A percentile compares a stretch with the other conserved stretches of the same genome.
Evolutionary conservation across 2,888 invertebrate species (phyloP).

Genomic region (Orthosia incerta): DNA sequence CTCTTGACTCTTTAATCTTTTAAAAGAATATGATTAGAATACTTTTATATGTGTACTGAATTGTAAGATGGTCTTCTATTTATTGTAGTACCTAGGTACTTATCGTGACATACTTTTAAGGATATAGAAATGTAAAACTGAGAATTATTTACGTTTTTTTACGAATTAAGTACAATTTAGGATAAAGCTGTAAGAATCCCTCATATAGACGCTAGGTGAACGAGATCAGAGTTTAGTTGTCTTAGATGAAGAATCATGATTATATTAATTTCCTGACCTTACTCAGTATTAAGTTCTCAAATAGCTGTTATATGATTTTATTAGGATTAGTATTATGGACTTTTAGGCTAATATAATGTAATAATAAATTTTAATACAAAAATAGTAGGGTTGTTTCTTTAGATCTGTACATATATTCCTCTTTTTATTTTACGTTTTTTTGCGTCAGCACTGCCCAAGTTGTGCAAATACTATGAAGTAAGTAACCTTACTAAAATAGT

Average conservation of each 20-base stretch:
- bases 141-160: conserved; percentile 80
- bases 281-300: conserved; percentile 90
- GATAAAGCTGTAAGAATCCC: conserved; percentile 83
- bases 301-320: conserved; percentile 81
- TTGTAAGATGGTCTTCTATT: conserved; percentile 90
- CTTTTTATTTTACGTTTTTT: conserved; percentile 67
- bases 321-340: conserved; percentile 83
- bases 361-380: conserved; percentile 87
- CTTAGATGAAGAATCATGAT: conserved; percentile 80
- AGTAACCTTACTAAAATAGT: conserved; percentile 53
- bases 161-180: conserved; percentile 89
- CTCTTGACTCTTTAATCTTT: conserved; percentile 79
- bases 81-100: conserved; percentile 90
- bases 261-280: conserved; percentile 80
- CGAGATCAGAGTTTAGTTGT: conserved; percentile 79
- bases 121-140: conserved; percentile 84
- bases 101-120: conserved; percentile 88
- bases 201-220: conserved; percentile 84
- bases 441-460: conserved; percentile 51
- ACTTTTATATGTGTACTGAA: conserved; percentile 86
- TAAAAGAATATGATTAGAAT: conserved; percentile 85
- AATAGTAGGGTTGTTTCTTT: conserved; percentile 89
- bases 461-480: conserved; percentile 54
- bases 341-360: conserved; percentile 85
- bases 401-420: conserved; percentile 88